Evolutionary conservation across 2,797 vertebrate species (phyloP).

Genomic region (Emydoidea blandingii): DNA sequence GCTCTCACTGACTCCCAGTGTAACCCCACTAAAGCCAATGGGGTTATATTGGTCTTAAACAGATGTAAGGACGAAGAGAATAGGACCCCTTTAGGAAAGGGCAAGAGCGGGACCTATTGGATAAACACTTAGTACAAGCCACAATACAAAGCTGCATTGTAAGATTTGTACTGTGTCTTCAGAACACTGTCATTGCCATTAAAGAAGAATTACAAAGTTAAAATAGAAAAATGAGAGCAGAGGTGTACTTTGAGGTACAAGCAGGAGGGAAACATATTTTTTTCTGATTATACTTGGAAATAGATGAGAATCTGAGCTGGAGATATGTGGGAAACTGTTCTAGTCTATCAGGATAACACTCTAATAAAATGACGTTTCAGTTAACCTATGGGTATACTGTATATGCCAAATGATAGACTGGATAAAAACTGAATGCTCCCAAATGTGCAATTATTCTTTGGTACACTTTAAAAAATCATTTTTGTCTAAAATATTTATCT

Average conservation of each 20-base stretch:
- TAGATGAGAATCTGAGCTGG: not conserved
- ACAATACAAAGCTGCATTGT: too few relatives aligned
- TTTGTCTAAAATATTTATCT: not conserved
- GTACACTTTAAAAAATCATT: not conserved
- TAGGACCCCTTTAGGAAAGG: not conserved
- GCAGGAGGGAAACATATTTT: not conserved
- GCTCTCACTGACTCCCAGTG: not conserved
- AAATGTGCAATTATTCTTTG: not conserved
- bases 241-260: not conserved
- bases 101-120: not conserved
- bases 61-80: not conserved
- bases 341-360: not conserved
- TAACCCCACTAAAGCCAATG: not conserved
- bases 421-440: not conserved
- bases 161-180: not conserved
- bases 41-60: not conserved
- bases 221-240: not conserved
- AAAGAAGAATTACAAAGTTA: not conserved
- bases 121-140: not conserved
- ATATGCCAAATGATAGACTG: not conserved
- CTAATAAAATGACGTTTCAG: not conserved
- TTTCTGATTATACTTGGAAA: not conserved
- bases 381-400: not conserved
- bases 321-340: not conserved
- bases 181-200: not conserved